These are phyloP conservation scores for Lacerta viridis DNA, from an alignment of 2,797 vertebrate species.

Conservation along the genomic window DNA sequence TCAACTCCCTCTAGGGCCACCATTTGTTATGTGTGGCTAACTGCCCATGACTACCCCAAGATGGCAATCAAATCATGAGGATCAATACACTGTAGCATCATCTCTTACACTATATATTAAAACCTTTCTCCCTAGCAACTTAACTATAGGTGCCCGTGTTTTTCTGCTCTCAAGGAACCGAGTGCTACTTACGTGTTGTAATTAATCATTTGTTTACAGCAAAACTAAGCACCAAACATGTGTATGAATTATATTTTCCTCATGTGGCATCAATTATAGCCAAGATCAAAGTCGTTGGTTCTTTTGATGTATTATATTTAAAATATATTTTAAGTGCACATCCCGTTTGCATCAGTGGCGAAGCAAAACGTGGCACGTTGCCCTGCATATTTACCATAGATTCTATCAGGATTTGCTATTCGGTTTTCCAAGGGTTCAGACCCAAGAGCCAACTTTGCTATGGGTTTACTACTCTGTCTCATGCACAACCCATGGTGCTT, in stretches of 20 bases:
- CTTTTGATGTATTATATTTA: conserved; percentile 79
- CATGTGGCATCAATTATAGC: conserved; percentile 77
- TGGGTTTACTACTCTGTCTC: conserved; percentile 48
- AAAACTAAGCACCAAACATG: conserved; percentile 67
- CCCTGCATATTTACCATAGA: conserved; percentile 56
- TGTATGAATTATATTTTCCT: conserved; percentile 71
- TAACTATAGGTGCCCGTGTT: conserved; percentile 52
- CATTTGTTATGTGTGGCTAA: background rate
- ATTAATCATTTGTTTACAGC: conserved; percentile 77
- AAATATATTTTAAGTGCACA: conserved; percentile 67
- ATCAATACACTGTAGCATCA: conserved; percentile 28
- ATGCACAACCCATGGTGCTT: conserved; percentile 28
- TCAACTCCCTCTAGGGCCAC: no score
- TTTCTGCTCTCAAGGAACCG: conserved; percentile 56
- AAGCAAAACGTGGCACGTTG: conserved; percentile 74
- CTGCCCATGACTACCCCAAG: no score
- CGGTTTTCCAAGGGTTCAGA: conserved; percentile 50
- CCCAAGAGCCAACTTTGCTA: conserved; percentile 38
- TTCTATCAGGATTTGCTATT: conserved; percentile 2
- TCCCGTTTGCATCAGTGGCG: conserved; percentile 66
- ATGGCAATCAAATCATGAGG: background rate
- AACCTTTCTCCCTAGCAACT: conserved; percentile 40
- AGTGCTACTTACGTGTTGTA: conserved; percentile 62
- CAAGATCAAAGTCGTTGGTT: conserved; percentile 75
- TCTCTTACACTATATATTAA: background rate